phyloP scores from a whole-genome alignment of 2,797 vertebrate species.

The Ibycter americanus region DNA sequence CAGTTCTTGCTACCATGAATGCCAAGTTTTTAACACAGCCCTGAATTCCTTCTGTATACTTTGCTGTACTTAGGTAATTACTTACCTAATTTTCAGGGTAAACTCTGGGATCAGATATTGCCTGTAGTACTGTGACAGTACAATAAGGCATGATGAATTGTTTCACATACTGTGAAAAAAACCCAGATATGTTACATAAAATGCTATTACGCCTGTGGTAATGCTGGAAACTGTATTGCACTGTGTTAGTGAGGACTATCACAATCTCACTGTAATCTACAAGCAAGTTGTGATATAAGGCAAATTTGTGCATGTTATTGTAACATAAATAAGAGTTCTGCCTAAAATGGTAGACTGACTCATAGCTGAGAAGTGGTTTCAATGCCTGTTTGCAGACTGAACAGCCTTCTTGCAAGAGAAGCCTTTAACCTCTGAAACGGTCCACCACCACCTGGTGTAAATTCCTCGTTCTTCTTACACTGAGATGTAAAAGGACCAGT shows the following conservation, averaged over 20 bases:
- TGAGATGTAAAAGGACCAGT: neutral
- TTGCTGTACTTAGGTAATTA: neutral
- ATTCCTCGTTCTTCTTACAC: neutral
- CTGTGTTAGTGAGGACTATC: neutral
- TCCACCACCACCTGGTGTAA: neutral
- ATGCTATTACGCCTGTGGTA: neutral
- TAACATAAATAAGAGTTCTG: neutral
- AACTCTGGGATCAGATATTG: neutral
- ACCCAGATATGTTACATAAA: neutral
- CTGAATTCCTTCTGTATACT: neutral
- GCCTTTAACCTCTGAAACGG: neutral
- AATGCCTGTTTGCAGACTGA: neutral
- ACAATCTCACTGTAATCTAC: neutral
- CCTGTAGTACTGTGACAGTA: neutral
- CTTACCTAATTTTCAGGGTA: neutral
- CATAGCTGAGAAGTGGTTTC: neutral
- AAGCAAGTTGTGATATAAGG: neutral
- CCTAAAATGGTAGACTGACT: neutral
- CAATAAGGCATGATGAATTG: neutral
- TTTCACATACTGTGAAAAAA: neutral
- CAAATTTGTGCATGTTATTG: neutral
- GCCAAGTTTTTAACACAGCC: neutral
- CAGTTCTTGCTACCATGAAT: neutral
- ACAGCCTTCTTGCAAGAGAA: neutral
- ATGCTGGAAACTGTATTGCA: neutral